Evolutionary conservation across 2,888 invertebrate genomes (phyloP).

Genomic region (Ectemnius continuus): DNA sequence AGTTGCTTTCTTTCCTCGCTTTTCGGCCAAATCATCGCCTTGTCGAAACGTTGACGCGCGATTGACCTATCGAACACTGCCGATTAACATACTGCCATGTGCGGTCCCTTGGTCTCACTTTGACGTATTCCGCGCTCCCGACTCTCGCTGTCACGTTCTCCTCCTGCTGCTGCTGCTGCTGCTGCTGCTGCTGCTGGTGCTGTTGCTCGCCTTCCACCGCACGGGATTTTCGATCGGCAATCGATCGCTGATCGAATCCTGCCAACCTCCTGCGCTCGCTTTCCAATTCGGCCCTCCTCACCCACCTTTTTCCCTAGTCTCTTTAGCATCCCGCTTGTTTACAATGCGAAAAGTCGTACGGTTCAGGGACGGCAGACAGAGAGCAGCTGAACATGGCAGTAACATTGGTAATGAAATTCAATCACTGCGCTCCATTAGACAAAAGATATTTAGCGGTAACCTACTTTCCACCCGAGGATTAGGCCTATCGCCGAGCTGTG

Average conservation of each 20-base stretch:
- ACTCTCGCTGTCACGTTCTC: constrained; percentile 29
- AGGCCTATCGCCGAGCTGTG: too few relatives aligned
- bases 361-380: constrained; percentile 20
- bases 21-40: constrained; percentile 14
- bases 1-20: constrained; percentile 4
- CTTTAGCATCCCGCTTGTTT: constrained; percentile 22
- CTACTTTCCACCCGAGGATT: background rate
- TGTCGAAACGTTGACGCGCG: background rate
- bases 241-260: background rate
- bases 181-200: too few relatives aligned
- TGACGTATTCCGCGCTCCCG: constrained; percentile 39
- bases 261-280: background rate
- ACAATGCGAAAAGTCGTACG: constrained; percentile 12
- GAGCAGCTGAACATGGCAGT: constrained; percentile 26
- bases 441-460: constrained; percentile 12
- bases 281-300: background rate
- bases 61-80: constrained; percentile 49
- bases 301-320: background rate
- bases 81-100: constrained; percentile 37
- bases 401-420: constrained; percentile 40
- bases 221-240: background rate
- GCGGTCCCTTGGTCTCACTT: constrained; percentile 25
- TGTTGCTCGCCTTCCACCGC: too few relatives aligned
- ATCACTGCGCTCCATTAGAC: constrained; percentile 17
- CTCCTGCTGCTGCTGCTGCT: background rate